Percentiles rank a stretch among this genome's conserved stretches.
Evolutionary conservation across 2,113 vertebrate species (phyloP).

Genomic region (Callipepla californica): DNA sequence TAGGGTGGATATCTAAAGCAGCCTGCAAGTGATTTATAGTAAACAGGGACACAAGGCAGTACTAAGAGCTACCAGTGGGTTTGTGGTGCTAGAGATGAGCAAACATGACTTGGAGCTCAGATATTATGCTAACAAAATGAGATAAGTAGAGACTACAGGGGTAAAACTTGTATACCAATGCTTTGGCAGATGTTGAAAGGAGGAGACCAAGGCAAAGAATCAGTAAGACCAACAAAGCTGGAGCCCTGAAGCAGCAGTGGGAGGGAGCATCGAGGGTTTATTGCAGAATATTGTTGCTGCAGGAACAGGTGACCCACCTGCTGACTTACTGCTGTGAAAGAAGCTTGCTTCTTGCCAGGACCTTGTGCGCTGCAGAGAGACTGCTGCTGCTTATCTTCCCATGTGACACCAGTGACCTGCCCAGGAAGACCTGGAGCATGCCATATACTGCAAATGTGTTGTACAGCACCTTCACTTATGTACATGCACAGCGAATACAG

Average conservation of each 20-base stretch:
- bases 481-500: background rate
- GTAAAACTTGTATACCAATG: background rate
- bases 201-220: background rate
- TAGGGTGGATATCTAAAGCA: background rate
- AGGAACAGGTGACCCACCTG: rapidly evolving
- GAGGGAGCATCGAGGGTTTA: background rate
- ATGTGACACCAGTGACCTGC: background rate
- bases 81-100: background rate
- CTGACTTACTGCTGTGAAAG: background rate
- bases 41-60: background rate
- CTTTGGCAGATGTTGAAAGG: background rate
- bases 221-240: background rate
- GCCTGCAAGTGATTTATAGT: background rate
- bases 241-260: too few species aligned
- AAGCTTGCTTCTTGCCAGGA: background rate
- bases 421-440: too few species aligned
- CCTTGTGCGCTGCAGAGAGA: background rate
- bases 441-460: background rate
- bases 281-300: background rate
- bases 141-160: background rate
- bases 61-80: background rate
- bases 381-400: background rate
- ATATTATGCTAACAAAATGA: background rate
- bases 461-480: background rate
- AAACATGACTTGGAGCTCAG: background rate